A percentile compares a stretch with the other conserved stretches of the same genome.
phyloP scores from a whole-genome alignment of 2,888 invertebrate species.

The Limnephilus lunatus region DNA sequence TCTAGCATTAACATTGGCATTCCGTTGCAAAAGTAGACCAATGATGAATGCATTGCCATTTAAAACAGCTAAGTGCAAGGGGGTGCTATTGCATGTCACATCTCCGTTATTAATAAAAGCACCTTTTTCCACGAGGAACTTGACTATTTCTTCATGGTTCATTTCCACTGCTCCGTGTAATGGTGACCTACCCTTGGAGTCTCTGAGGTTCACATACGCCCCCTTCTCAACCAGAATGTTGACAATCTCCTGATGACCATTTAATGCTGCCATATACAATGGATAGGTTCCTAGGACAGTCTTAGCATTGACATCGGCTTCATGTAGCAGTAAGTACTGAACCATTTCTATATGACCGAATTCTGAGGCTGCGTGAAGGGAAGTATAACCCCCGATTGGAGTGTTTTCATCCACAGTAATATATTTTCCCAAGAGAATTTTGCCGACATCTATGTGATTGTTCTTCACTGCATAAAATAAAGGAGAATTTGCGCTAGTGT shows the following conservation, averaged over 20 bases:
- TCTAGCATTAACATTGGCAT: background rate
- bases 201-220: background rate
- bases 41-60: background rate
- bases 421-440: background rate
- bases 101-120: background rate
- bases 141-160: background rate
- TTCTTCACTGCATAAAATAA: background rate
- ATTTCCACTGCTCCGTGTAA: background rate
- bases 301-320: slow-evolving; percentile 8
- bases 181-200: background rate
- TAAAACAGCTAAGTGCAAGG: background rate
- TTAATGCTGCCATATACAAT: background rate
- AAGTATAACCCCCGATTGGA: background rate
- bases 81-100: background rate
- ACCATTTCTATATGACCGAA: background rate
- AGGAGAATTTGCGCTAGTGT: background rate
- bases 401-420: background rate
- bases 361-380: background rate
- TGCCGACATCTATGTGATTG: background rate
- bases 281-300: background rate
- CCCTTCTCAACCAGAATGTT: background rate
- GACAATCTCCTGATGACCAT: slow-evolving; percentile 26
- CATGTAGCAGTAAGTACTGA: background rate
- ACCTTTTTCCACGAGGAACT: background rate
- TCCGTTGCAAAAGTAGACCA: background rate